Evolutionary conservation across 2,888 invertebrate genomes (phyloP).

Genomic region (Drosophila bunnanda): DNA sequence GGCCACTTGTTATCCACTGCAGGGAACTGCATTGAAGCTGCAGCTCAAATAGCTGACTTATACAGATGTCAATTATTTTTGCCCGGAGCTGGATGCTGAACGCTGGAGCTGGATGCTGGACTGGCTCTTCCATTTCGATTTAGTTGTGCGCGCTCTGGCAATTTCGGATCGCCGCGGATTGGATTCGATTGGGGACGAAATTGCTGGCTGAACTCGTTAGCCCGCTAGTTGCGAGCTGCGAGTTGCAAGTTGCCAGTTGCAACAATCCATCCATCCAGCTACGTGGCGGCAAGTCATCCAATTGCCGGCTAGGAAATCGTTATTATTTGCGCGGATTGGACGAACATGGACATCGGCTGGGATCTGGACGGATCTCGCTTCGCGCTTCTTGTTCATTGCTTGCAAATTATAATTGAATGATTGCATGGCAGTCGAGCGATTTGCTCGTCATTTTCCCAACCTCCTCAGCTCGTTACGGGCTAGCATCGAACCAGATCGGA

Average conservation of each 20-base stretch:
- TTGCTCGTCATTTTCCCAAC: slow-evolving; percentile 73
- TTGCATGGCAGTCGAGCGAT: slow-evolving; percentile 73
- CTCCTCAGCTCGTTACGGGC: slow-evolving; percentile 49
- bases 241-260: slow-evolving; percentile 33
- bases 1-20: slow-evolving; percentile 49
- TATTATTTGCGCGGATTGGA: slow-evolving; percentile 57
- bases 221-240: slow-evolving; percentile 39
- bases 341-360: slow-evolving; percentile 21
- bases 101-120: slow-evolving; percentile 7
- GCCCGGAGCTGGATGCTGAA: slow-evolving; percentile 43
- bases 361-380: slow-evolving; percentile 40
- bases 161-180: slow-evolving; percentile 58
- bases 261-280: slow-evolving; percentile 56
- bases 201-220: slow-evolving; percentile 53
- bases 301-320: slow-evolving; percentile 70
- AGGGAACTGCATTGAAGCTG: slow-evolving; percentile 18
- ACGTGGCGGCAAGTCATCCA: slow-evolving; percentile 71
- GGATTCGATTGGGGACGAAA: slow-evolving; percentile 48
- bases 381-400: slow-evolving; percentile 41
- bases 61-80: slow-evolving; percentile 79
- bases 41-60: slow-evolving; percentile 71
- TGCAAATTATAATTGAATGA: slow-evolving; percentile 77
- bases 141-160: slow-evolving; percentile 53
- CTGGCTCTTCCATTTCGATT: slow-evolving; percentile 50
- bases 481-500: not conserved